A percentile compares a stretch with the other conserved stretches of the same genome.
These are phyloP conservation scores for Pyrrhosoma nymphula DNA, from an alignment of 2,888 invertebrate genomes.

Conservation along the genomic window DNA sequence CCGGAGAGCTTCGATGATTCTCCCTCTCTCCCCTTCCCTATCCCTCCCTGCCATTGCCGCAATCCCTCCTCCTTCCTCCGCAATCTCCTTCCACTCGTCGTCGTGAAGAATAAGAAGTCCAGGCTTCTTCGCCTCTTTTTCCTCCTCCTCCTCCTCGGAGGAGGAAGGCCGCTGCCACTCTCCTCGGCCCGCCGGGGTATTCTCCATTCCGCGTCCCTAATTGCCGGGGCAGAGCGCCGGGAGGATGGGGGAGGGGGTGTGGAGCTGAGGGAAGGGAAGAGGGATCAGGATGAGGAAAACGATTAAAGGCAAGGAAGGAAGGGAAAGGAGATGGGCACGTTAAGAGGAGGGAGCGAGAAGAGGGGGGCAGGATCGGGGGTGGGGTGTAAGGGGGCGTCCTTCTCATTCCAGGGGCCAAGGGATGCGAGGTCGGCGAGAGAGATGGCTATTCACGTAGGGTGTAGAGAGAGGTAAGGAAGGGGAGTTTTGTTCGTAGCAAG, in stretches of 20 bases:
- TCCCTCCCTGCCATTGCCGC: background rate
- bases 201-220: constrained; percentile 40
- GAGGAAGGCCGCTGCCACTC: background rate
- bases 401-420: background rate
- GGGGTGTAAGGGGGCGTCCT: background rate
- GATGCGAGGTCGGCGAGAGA: background rate
- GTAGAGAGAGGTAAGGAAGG: background rate
- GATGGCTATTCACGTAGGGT: background rate
- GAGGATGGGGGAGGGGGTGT: background rate
- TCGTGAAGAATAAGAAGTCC: background rate
- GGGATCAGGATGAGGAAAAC: background rate
- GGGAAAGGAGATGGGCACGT: background rate
- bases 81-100: background rate
- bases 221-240: constrained; percentile 17
- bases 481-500: background rate
- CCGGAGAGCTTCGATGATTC: constrained; percentile 55
- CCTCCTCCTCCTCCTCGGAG: background rate
- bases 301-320: background rate
- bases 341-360: background rate
- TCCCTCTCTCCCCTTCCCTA: background rate
- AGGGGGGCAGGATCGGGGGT: too few species aligned
- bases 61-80: background rate
- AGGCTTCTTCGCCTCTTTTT: background rate
- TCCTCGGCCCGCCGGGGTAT: constrained; percentile 1
- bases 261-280: background rate